phyloP scores from a whole-genome alignment of 2,888 invertebrate genomes.

The Cosmia trapezina region DNA sequence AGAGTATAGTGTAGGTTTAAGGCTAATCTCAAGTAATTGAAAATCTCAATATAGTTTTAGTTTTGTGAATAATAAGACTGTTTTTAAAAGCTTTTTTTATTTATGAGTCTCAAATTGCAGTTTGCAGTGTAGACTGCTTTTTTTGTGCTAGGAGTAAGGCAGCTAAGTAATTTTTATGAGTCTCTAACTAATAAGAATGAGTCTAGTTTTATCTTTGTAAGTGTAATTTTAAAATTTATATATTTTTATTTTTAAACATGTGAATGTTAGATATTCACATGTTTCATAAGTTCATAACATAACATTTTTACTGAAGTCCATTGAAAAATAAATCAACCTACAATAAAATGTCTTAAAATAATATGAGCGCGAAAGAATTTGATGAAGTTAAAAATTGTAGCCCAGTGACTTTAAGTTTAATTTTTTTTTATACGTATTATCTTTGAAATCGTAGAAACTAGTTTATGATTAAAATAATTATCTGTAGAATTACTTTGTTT shows the following conservation, averaged over 20 bases:
- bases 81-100: constrained; percentile 39
- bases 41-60: constrained; percentile 57
- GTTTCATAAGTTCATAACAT: too few species aligned
- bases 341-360: background rate
- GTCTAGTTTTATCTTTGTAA: constrained; percentile 25
- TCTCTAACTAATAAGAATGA: constrained; percentile 5
- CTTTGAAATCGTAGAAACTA: constrained; percentile 21
- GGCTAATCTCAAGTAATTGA: constrained; percentile 45
- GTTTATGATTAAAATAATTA: constrained; percentile 14
- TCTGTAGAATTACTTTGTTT: constrained; percentile 36
- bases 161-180: constrained; percentile 29
- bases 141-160: constrained; percentile 14
- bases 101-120: constrained; percentile 10
- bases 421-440: background rate
- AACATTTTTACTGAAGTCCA: background rate
- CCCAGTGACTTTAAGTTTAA: constrained; percentile 11
- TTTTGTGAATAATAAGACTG: constrained; percentile 62
- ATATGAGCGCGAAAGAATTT: background rate
- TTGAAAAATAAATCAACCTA: background rate
- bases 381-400: background rate
- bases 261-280: constrained; percentile 1
- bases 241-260: constrained; percentile 8
- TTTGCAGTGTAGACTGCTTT: constrained; percentile 16
- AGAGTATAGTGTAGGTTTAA: constrained; percentile 42
- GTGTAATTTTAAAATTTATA: constrained; percentile 19